Evolutionary conservation across 37 sponge, comb jelly and placozoan species (phyloP), one percentile per base, ranked within the genome.

Genomic region (Crambe crambe): DNA sequence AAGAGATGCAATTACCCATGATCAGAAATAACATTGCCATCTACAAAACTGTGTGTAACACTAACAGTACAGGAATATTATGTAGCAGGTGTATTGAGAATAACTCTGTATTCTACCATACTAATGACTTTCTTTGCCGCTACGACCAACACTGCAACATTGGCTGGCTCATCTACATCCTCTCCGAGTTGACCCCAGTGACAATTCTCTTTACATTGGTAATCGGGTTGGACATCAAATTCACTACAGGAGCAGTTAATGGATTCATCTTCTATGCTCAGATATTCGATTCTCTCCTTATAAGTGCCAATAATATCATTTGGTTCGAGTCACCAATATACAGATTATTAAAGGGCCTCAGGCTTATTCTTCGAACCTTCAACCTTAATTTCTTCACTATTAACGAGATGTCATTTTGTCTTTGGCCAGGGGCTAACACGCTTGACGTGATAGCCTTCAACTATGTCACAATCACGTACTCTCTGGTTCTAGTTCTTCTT

Each of bases 181-280:
- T 85, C 9, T 78, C 79, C 2, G 86, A 85, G 36, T 62, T 85
- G 21, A 20, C 77, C 23, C 86, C 86, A 2, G 57, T 85, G 12
- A 63, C 56, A 43, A 36, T 85, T 26, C 26, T 78, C 12, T 85
- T 85, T 25, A 27, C 40, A 1, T 23, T 37, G 6, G 37, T 78
- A 5, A 35, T 85, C 10, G 27, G 21, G 2, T 56, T 85, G 6
- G 42, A 85, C 58, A 72, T 85, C 12, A 77, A 79, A 29, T 85
- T 85, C 54, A 78, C 86, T 42, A 72, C 78, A 27, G 86, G 86
- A 21, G 17, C 34, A 23, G 30, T 77, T 9, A 78, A 71, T 32
- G 86, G 86, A 0, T 85, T 85, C 27, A 72, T 85, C 34, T 36
- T 85, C 37, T 85, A 77, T 51, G 40, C 61, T 60, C 86, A 85